Conservation (phyloP, 2,888 invertebrate species). For the Agriopis leucophaearia region DNA sequence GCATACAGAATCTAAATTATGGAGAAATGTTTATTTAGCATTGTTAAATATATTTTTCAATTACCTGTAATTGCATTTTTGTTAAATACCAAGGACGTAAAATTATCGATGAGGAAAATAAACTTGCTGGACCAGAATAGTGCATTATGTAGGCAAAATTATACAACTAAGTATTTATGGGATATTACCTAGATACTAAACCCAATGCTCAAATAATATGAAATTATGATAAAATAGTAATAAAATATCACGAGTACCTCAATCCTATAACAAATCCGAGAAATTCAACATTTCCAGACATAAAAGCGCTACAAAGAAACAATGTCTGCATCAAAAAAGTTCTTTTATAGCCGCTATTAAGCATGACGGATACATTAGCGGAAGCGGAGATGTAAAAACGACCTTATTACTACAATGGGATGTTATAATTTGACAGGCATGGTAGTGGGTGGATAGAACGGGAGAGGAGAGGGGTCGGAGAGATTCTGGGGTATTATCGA, state of each 20-base stretch:
- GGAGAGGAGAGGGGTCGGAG: constrained; percentile 72
- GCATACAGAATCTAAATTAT: neutral
- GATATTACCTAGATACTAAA: neutral
- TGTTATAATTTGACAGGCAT: constrained; percentile 80
- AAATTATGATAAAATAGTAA: constrained; percentile 10
- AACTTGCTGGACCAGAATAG: no score
- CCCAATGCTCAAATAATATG: neutral
- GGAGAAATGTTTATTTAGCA: no score
- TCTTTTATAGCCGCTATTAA: constrained; percentile 78
- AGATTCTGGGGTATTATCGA: constrained; percentile 82
- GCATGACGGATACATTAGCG: constrained; percentile 70
- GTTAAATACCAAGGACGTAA: no score
- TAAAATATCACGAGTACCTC: constrained; percentile 42
- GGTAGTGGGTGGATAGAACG: constrained; percentile 57
- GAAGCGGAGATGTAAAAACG: constrained; percentile 73
- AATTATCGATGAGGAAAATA: no score
- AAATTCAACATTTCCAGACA: constrained; percentile 52
- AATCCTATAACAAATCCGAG: constrained; percentile 48
- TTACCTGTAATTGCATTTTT: no score
- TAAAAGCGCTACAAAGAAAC: constrained; percentile 63
- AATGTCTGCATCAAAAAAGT: constrained; percentile 65
- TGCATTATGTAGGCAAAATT: no score
- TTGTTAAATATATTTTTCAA: no score
- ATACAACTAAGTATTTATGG: no score
- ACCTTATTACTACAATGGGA: constrained; percentile 80